Conservation (phyloP, 2,797 vertebrate genomes). For the Microctenopoma lineatum region DNA sequence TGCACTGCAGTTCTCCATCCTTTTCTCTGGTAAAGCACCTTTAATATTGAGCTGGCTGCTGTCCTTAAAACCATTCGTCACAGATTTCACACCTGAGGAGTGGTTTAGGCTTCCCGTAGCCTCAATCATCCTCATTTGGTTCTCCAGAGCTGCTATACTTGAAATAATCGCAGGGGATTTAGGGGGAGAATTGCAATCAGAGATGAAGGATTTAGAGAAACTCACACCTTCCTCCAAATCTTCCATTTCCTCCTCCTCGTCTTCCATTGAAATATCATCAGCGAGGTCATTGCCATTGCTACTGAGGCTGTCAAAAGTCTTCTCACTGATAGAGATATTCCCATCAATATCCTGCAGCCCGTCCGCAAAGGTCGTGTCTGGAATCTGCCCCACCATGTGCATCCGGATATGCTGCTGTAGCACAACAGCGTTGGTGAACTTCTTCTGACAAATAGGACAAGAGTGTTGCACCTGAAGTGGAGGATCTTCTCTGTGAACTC, state of each 20-base stretch:
- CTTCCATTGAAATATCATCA: slow-evolving; percentile 92
- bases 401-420: slow-evolving; percentile 98
- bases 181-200: slow-evolving; percentile 81
- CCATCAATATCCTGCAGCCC: slow-evolving; percentile 86
- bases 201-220: slow-evolving; percentile 78
- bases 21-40: slow-evolving; percentile 82
- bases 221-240: slow-evolving; percentile 79
- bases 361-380: slow-evolving; percentile 85
- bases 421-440: slow-evolving; percentile 96
- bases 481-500: slow-evolving; percentile 93
- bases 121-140: slow-evolving; percentile 93
- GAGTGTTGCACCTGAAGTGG: slow-evolving; percentile 95
- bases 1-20: slow-evolving; percentile 84
- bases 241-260: slow-evolving; percentile 76
- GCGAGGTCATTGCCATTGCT: slow-evolving; percentile 87
- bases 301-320: slow-evolving; percentile 87
- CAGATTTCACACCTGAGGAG: slow-evolving; percentile 81
- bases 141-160: slow-evolving; percentile 89
- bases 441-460: slow-evolving; percentile 98
- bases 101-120: slow-evolving; percentile 85
- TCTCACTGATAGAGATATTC: slow-evolving; percentile 83
- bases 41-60: slow-evolving; percentile 85
- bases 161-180: slow-evolving; percentile 86
- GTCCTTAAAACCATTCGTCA: slow-evolving; percentile 87
- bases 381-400: slow-evolving; percentile 96